Conservation (phyloP, 1,140 invertebrate species). For the Phymastichus coffea region DNA sequence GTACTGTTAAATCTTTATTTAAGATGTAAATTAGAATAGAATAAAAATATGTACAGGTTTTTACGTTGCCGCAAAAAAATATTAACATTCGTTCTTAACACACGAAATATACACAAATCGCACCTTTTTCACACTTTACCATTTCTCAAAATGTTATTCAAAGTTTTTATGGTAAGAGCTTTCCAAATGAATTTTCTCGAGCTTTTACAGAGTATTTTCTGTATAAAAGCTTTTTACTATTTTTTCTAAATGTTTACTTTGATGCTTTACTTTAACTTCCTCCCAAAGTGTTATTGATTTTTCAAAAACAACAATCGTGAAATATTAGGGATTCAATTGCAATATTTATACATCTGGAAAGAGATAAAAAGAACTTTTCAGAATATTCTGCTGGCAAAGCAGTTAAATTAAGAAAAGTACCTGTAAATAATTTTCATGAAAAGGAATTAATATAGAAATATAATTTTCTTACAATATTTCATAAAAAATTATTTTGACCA, state of each 20-base stretch:
- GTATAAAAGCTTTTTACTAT: no score
- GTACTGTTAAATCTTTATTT: slow-evolving; percentile 20
- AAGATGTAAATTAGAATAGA: slow-evolving; percentile 28
- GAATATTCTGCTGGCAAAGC: slow-evolving; percentile 26
- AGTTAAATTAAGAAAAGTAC: slow-evolving; percentile 17
- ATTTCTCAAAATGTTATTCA: slow-evolving; percentile 12
- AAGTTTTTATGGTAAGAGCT: slow-evolving; percentile 15
- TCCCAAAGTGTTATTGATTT: not conserved
- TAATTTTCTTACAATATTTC: not conserved
- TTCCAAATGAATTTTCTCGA: slow-evolving; percentile 14
- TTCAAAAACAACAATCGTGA: not conserved
- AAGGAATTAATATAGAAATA: not conserved
- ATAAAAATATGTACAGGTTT: slow-evolving; percentile 29
- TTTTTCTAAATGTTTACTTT: no score
- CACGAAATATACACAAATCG: slow-evolving; percentile 28
- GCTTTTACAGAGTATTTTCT: not conserved
- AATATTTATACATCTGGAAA: no score
- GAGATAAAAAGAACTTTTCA: slow-evolving; percentile 22
- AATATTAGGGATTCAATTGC: no score
- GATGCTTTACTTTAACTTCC: no score
- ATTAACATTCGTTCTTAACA: slow-evolving; percentile 28
- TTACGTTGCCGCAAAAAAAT: slow-evolving; percentile 24
- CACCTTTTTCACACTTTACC: slow-evolving; percentile 16
- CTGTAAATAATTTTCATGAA: not conserved
- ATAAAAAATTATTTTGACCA: not conserved